Percentiles rank a stretch among this genome's conserved stretches.
Evolutionary conservation across 1,140 invertebrate genomes (phyloP).

Genomic region (Elymnias hypermnestra): DNA sequence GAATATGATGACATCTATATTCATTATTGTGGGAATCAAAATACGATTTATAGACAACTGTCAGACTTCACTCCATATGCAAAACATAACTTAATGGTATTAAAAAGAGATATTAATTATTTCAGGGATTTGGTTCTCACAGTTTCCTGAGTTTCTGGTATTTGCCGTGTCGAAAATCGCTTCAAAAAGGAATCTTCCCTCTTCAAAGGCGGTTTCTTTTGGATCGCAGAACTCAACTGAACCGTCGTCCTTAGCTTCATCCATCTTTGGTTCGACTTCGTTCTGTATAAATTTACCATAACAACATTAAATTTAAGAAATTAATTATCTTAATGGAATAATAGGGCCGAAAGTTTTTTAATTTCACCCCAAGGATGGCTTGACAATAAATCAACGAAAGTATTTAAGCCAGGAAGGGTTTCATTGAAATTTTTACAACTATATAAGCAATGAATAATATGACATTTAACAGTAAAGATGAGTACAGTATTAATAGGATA

Average conservation of each 20-base stretch:
- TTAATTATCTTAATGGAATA: no score
- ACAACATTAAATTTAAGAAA: not conserved
- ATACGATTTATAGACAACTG: no score
- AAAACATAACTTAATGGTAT: no score
- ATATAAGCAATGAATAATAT: no score
- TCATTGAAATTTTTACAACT: not conserved
- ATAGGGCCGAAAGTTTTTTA: not conserved
- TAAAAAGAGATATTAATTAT: no score
- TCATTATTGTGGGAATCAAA: no score
- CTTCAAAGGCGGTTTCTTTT: constrained; percentile 90
- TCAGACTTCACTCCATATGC: no score
- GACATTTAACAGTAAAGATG: no score
- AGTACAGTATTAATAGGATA: no score
- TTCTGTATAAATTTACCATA: constrained; percentile 77
- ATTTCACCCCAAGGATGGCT: not conserved
- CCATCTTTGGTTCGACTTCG: constrained; percentile 94
- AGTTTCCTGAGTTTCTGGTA: constrained; percentile 91
- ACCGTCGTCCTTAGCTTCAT: constrained; percentile 95
- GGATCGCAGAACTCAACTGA: constrained; percentile 92
- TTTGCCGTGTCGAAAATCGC: constrained; percentile 93
- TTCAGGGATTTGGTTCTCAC: constrained; percentile 65
- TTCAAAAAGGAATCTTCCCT: constrained; percentile 96
- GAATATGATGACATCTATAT: no score
- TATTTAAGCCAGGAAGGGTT: not conserved
- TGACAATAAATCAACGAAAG: not conserved